These are phyloP conservation scores for Neosilurus mollespiculum DNA, from an alignment of 2,797 vertebrate genomes.

Conservation along the genomic window DNA sequence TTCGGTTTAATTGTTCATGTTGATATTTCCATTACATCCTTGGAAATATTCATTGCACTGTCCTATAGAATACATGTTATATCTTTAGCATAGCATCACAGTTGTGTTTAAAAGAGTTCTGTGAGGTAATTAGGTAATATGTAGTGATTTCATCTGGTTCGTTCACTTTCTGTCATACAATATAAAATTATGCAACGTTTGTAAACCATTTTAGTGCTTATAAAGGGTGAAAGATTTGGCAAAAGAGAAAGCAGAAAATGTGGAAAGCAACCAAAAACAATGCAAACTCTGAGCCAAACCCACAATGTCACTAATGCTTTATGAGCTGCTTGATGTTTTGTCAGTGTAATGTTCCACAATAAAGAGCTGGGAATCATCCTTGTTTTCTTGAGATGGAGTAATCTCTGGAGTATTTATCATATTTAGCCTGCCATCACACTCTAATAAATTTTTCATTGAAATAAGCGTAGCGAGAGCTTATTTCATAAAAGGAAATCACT, in stretches of 20 bases:
- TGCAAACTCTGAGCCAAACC: not conserved
- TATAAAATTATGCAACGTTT: not conserved
- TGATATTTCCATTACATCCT: constrained; percentile 82
- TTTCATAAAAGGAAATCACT: constrained; percentile 59
- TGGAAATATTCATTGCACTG: constrained; percentile 76
- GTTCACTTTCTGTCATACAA: not conserved
- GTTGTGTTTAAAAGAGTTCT: not conserved
- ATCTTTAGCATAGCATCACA: constrained; percentile 28
- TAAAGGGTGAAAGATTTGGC: not conserved
- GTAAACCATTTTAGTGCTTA: not conserved
- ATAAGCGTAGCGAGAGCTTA: constrained; percentile 47
- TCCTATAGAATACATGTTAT: constrained; percentile 75
- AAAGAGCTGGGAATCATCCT: constrained; percentile 19
- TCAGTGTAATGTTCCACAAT: constrained; percentile 58
- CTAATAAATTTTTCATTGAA: constrained; percentile 60
- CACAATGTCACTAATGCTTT: constrained; percentile 42
- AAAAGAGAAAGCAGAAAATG: not conserved
- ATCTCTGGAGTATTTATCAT: constrained; percentile 65
- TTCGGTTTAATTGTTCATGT: constrained; percentile 72
- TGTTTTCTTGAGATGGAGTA: constrained; percentile 39
- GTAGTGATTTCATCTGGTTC: not conserved
- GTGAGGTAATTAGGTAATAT: not conserved
- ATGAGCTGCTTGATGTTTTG: constrained; percentile 63
- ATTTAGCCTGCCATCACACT: constrained; percentile 60
- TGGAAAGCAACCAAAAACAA: not conserved